Conservation (phyloP, 2,113 vertebrate species). For the Protomyctophum bolini region DNA sequence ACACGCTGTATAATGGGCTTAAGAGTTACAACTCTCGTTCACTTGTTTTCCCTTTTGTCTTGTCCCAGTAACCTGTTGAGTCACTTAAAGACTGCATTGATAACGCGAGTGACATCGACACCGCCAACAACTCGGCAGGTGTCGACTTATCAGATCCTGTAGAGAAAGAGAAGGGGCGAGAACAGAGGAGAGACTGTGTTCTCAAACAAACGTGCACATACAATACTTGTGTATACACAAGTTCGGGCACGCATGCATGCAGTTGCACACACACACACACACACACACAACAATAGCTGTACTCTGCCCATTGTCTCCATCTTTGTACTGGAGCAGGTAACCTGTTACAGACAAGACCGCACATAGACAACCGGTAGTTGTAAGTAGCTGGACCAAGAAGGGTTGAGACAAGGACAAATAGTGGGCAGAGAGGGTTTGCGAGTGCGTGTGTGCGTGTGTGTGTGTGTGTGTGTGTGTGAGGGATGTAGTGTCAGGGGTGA, state of each 20-base stretch:
- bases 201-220: background rate
- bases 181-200: slow-evolving; percentile 44
- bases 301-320: background rate
- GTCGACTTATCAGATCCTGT: slow-evolving; percentile 33
- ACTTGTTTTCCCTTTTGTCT: slow-evolving; percentile 11
- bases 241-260: background rate
- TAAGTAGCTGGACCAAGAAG: background rate
- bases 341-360: background rate
- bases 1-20: too few species aligned
- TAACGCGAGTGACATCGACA: slow-evolving; percentile 11
- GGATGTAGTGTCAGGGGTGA: background rate
- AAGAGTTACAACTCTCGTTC: background rate
- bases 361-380: background rate
- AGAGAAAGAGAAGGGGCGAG: slow-evolving; percentile 22
- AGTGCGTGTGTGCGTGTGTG: background rate
- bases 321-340: background rate
- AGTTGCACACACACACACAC: background rate
- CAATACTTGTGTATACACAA: slow-evolving; percentile 15
- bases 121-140: slow-evolving; percentile 29
- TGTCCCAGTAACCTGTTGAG: slow-evolving; percentile 34
- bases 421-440: background rate
- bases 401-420: background rate
- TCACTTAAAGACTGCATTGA: background rate
- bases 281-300: background rate
- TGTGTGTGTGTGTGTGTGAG: background rate